These are phyloP conservation scores for Trisateles emortualis DNA, from an alignment of 2,888 invertebrate species.

Conservation along the genomic window DNA sequence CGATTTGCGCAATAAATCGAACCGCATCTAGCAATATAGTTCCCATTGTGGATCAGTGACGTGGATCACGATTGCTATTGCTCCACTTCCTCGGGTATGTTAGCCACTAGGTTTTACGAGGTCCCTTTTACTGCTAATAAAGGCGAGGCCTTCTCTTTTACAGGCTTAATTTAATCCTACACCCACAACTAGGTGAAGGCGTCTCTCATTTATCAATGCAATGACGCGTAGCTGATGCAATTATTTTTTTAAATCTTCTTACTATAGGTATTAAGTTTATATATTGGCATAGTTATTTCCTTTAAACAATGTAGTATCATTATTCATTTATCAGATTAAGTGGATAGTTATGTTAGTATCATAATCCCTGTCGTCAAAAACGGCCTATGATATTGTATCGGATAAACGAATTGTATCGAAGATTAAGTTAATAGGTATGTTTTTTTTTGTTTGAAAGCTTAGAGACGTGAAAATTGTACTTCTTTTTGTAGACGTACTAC, in stretches of 20 bases:
- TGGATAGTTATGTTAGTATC: too few relatives aligned
- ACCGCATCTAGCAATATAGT: constrained; percentile 66
- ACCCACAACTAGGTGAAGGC: constrained; percentile 50
- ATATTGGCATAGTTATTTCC: too few relatives aligned
- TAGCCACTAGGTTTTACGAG: constrained; percentile 44
- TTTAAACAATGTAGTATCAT: too few relatives aligned
- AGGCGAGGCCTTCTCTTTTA: constrained; percentile 47
- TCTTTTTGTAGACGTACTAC: too few relatives aligned
- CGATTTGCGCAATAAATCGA: constrained; percentile 70
- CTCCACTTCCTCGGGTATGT: constrained; percentile 58
- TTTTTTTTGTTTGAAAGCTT: neutral
- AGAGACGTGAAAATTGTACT: neutral
- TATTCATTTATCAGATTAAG: too few relatives aligned
- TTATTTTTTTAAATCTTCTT: constrained; percentile 23
- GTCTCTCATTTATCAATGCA: constrained; percentile 42
- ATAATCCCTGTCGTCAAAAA: too few relatives aligned
- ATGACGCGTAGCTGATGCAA: constrained; percentile 40
- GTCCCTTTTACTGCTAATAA: constrained; percentile 45
- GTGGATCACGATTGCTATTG: constrained; percentile 69
- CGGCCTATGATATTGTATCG: too few relatives aligned
- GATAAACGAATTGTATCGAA: too few relatives aligned
- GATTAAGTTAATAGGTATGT: too few relatives aligned
- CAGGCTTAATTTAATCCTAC: constrained; percentile 44
- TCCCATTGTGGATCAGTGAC: constrained; percentile 68
- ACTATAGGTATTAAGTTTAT: constrained; percentile 4